Base-by-base conservation (phyloP, 64 coral and sea anemone species). In the Actinia tenebrosa region DNA sequence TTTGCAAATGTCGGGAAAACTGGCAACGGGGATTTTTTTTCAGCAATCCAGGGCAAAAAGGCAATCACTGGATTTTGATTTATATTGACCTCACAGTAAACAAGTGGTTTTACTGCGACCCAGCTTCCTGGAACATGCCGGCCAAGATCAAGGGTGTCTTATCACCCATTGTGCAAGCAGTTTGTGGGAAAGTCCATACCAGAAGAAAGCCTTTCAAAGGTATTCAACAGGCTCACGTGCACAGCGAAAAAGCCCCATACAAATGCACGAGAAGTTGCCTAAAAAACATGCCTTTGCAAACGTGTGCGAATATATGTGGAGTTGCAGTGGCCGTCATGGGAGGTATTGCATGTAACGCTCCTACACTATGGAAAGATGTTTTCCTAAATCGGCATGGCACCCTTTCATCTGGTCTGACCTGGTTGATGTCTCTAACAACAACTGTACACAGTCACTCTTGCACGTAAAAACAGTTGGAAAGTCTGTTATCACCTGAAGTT, bases 101-200 rank as follows among this genome's bases (percentile, higher is more conserved):
- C 78, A 84, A 71, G 80, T 90, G 89, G 92, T 87, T 62, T 59
- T 94, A 94, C 53, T 88, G 86, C 75, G 89, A 90, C 47, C 89
- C 92, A 11, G 58, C 77, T 80, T 88, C 77, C 62, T 94, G 92
- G 92, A 66, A 19, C 20, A 83, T 85, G n/a, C 92, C 92, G 19
- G 18, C 19, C 10, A 58, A 90, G 60, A 82, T 90, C 20, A 90
- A 84, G 18, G 82, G 42, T 26, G 19, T 47, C 22, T 53, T 94
- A 64, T 26, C 52, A 56, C 84, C 71, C 4, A 44, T 94, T 60
- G 77, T 94, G 26, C 16, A 86, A 50, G 84, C 89, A 26, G 83
- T 94, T 19, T 55, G 52, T 17, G 22, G 84, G 16, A 50, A 77
- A 19, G 37, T 62, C 11, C 45, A 60, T 78, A 20, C 25, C 6